phyloP scores from a whole-genome alignment of 2,888 invertebrate genomes.

The Dynastes tityus region DNA sequence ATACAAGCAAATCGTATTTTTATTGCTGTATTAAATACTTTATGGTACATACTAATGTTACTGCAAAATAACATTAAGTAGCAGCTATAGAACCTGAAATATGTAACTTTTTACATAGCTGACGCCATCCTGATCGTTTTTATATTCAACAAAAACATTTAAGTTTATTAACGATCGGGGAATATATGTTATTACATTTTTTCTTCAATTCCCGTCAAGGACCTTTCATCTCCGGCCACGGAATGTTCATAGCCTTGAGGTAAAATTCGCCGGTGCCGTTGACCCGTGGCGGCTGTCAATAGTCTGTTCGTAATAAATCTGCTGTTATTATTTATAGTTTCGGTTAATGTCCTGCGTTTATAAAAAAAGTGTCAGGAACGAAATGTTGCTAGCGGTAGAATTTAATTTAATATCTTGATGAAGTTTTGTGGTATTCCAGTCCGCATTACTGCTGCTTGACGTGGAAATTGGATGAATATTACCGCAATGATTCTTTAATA shows the following conservation, averaged over 20 bases:
- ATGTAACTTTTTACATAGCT: too few species aligned
- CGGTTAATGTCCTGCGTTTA: slow-evolving; percentile 18
- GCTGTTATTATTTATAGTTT: slow-evolving; percentile 45
- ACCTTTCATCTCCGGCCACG: slow-evolving; percentile 31
- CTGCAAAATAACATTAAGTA: too few species aligned
- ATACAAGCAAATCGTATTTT: too few species aligned
- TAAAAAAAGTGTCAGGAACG: slow-evolving; percentile 23
- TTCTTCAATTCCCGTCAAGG: slow-evolving; percentile 39
- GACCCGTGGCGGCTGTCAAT: slow-evolving; percentile 42
- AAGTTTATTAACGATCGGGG: slow-evolving; percentile 3
- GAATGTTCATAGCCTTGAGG: slow-evolving; percentile 48
- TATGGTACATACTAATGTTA: too few species aligned
- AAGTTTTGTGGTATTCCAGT: not conserved
- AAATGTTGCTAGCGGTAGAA: slow-evolving; percentile 3
- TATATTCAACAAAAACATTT: not conserved
- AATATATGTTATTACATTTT: slow-evolving; percentile 36
- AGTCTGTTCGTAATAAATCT: slow-evolving; percentile 42
- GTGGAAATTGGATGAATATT: too few species aligned
- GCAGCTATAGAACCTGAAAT: too few species aligned
- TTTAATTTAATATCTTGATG: not conserved
- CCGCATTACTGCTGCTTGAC: too few species aligned
- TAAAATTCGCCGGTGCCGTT: slow-evolving; percentile 46
- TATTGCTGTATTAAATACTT: too few species aligned
- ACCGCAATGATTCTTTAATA: too few species aligned
- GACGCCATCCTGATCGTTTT: not conserved